phyloP scores from a whole-genome alignment of 2,113 vertebrate species.

The Sphaerodactylus townsendi region DNA sequence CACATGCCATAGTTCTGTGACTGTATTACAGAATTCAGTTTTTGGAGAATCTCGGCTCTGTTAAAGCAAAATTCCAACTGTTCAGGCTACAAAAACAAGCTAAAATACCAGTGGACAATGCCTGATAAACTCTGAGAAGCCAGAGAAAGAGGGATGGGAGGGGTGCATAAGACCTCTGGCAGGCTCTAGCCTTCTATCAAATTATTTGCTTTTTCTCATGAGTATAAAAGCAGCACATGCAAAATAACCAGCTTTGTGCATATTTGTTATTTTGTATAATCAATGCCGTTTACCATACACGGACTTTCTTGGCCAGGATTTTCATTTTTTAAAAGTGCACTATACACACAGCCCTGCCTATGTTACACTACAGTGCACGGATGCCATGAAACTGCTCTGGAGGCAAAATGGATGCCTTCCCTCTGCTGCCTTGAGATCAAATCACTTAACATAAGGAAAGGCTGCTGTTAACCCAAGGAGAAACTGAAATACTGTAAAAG shows the following conservation, averaged over 20 bases:
- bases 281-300: background rate
- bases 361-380: background rate
- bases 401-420: background rate
- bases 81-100: background rate
- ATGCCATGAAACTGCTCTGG: conserved; percentile 3
- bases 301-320: background rate
- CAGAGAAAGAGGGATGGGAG: background rate
- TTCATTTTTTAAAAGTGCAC: background rate
- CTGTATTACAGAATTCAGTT: background rate
- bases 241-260: background rate
- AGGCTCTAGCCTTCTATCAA: background rate
- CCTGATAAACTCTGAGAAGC: background rate
- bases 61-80: background rate
- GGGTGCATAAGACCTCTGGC: background rate
- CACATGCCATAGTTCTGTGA: background rate
- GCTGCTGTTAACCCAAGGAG: background rate
- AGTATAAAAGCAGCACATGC: background rate
- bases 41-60: background rate
- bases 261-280: background rate
- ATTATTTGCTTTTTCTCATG: background rate
- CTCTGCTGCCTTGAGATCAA: background rate
- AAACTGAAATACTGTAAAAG: conserved; percentile 6
- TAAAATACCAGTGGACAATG: background rate
- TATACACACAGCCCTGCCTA: background rate
- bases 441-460: background rate